Evolutionary conservation across 2,113 vertebrate genomes (phyloP).

Genomic region (Astur gentilis): DNA sequence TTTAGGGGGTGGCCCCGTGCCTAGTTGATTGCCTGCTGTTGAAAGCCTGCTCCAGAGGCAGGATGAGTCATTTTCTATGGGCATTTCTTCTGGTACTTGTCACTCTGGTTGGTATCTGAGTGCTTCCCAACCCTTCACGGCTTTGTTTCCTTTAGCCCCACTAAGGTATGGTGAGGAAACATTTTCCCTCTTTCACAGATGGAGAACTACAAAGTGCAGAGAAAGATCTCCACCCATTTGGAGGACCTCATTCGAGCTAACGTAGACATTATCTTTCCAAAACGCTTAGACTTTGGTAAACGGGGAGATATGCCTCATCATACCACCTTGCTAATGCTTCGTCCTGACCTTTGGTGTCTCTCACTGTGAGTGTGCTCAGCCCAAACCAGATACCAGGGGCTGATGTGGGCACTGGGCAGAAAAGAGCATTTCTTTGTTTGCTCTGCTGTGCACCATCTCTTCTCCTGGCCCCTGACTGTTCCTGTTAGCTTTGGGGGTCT

Average conservation of each 20-base stretch:
- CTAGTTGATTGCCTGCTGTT: background rate
- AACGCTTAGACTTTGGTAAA: background rate
- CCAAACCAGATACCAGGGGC: background rate
- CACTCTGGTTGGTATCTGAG: background rate
- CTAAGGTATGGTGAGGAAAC: background rate
- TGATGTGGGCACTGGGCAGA: background rate
- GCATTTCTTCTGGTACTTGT: slow-evolving; percentile 1
- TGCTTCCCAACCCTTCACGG: background rate
- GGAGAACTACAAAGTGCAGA: background rate
- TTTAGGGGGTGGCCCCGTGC: background rate
- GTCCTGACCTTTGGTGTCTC: background rate
- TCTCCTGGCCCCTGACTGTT: background rate
- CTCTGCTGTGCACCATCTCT: background rate
- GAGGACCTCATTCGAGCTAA: background rate
- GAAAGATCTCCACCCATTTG: background rate
- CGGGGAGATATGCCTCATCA: background rate
- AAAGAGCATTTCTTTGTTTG: background rate
- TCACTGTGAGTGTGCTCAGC: rapidly evolving
- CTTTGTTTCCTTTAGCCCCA: background rate
- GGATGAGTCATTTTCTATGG: background rate
- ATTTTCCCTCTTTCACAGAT: background rate
- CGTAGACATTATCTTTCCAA: background rate
- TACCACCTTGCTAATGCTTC: background rate
- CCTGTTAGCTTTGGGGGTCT: background rate
- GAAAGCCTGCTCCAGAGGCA: background rate